Conservation (phyloP, 1,140 invertebrate species). For the Drosophila auraria region DNA sequence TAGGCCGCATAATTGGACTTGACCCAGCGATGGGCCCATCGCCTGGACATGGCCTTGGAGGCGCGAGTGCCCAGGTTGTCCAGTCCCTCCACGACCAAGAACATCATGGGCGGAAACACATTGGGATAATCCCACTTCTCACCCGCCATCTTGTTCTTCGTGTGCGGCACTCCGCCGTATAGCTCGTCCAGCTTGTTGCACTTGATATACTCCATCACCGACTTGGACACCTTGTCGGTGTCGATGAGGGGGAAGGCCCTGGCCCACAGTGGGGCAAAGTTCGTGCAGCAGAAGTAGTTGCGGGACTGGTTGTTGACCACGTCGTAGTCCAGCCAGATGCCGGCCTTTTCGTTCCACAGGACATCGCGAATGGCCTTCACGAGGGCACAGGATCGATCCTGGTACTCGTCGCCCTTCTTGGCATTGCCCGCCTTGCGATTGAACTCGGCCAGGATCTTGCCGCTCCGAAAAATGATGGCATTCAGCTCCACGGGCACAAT, state of each 20-base stretch:
- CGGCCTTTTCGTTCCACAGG: conserved; percentile 94
- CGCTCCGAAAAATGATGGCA: conserved; percentile 93
- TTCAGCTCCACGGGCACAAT: conserved; percentile 97
- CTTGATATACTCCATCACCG: conserved; percentile 91
- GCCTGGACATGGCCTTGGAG: conserved; percentile 89
- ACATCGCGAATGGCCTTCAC: conserved; percentile 87
- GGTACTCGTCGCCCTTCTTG: conserved; percentile 88
- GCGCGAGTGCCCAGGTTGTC: conserved; percentile 88
- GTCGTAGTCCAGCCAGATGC: conserved; percentile 95
- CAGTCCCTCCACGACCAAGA: conserved; percentile 92
- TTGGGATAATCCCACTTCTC: conserved; percentile 98
- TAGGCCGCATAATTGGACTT: conserved; percentile 92
- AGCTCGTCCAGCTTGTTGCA: conserved; percentile 88
- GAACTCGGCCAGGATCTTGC: conserved; percentile 90
- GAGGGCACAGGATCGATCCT: conserved; percentile 87
- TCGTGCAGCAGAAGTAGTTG: conserved; percentile 95
- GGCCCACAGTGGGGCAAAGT: conserved; percentile 94
- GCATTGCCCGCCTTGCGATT: conserved; percentile 88
- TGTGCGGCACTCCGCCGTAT: conserved; percentile 91
- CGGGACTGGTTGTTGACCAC: conserved; percentile 88
- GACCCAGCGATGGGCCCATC: conserved; percentile 92
- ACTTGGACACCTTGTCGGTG: conserved; percentile 88
- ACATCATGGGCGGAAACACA: conserved; percentile 95
- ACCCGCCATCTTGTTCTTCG: conserved; percentile 89
- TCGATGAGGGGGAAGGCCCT: conserved; percentile 88